Base-by-base conservation (phyloP, 2,113 vertebrate species). In the Gavialis gangeticus region DNA sequence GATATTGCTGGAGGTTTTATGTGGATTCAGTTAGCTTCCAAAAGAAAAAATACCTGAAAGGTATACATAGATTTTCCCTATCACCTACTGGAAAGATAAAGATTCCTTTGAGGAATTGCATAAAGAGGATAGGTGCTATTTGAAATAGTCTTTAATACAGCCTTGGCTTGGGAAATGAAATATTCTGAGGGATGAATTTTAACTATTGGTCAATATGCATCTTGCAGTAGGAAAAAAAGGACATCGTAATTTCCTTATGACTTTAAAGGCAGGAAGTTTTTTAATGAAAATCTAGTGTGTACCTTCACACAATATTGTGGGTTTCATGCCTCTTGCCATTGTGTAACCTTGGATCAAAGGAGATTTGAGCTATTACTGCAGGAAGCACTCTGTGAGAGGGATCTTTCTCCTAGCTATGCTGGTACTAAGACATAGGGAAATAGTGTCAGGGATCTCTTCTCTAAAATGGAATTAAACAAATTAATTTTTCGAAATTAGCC, bases 181-280 rank as follows among this genome's bases (percentile, higher is more conserved):
- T 91, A 79, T 93, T 91, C 16, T 17, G 25, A 63, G 75, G 83
- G 19, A 84, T 19, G 10, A 60, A 73, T 89, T 71, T 93, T 94
- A 95, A 85, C 82, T 75, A 5, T 28, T n/a, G 75, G 54, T 62
- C 88, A 91, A 84, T 77, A 84, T 84, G 12, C 81, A 84, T 86
- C 58, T 94, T 90, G 13, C 27, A 83, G n/a, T 73, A 94, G 75
- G 57, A 90, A 92, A 94, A 94, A 46, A 94, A 96, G 94, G 94
- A 96, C 96, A 94, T 69, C 46, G 91, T 89, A 79, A 58, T 83
- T 95, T 96, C 88, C 91, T 93, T 93, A 87, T 75, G 90, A 95
- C 88, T 95, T 96, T 91, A 97, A 96, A 95, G 79, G 57, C 27
- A 91, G 93, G 88, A 93, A 95, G 89, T 37, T 85, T 87, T 69